These are phyloP conservation scores for Zosterops hypoxanthus DNA, from an alignment of 2,113 vertebrate genomes.

Conservation along the genomic window DNA sequence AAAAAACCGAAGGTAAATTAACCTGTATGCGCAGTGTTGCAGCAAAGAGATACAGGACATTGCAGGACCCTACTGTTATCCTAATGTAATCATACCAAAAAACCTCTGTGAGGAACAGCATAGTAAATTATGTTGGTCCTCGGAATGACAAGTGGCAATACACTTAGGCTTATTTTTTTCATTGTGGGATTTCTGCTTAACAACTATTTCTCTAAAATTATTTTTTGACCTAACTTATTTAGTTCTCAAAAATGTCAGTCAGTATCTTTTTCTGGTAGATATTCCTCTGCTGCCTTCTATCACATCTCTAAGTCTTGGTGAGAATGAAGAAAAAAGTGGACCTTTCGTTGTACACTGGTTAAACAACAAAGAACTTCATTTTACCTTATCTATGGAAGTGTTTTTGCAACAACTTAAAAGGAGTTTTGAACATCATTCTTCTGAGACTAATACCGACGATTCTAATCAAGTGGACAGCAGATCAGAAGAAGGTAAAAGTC, in stretches of 20 bases:
- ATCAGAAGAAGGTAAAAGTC: constrained; percentile 82
- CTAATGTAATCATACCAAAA: not conserved
- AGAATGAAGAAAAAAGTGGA: constrained; percentile 89
- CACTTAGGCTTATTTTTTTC: not conserved
- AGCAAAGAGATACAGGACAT: not conserved
- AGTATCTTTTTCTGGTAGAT: constrained; percentile 72
- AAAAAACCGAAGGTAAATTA: not conserved
- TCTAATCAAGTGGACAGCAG: constrained; percentile 67
- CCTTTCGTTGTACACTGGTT: constrained; percentile 97
- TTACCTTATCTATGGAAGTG: constrained; percentile 95
- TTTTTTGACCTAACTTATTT: not conserved
- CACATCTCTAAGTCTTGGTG: constrained; percentile 85
- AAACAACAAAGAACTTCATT: constrained; percentile 96
- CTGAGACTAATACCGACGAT: constrained; percentile 75
- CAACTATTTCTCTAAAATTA: not conserved
- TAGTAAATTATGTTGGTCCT: not conserved
- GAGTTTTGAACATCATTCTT: constrained; percentile 84
- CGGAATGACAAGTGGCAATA: not conserved
- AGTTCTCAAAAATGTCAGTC: not conserved
- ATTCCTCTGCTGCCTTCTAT: constrained; percentile 98
- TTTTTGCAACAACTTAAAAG: constrained; percentile 90
- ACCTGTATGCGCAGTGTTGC: not conserved
- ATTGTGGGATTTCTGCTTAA: not conserved
- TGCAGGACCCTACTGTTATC: rapidly evolving
- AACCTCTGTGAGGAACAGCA: not conserved